These are phyloP conservation scores for Scolopax rusticola DNA, from an alignment of 2,797 vertebrate species.

Conservation along the genomic window DNA sequence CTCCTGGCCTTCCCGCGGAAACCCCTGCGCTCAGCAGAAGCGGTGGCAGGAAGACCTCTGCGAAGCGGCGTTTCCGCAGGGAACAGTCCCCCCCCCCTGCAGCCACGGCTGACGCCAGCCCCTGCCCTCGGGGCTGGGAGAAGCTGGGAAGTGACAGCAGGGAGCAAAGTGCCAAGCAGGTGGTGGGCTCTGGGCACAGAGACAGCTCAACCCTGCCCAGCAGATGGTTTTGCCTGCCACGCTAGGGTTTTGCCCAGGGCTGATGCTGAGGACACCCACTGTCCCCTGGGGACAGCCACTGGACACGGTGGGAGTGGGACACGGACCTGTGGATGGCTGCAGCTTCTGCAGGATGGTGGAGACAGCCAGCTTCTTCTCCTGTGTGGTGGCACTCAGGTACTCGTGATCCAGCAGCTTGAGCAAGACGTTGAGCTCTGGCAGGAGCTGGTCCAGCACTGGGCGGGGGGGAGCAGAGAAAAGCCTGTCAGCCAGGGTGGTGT, in stretches of 20 bases:
- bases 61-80: neutral
- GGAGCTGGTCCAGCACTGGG: conserved; percentile 90
- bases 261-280: neutral
- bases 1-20: conserved; percentile 31
- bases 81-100: neutral
- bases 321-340: conserved; percentile 86
- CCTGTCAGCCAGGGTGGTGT: neutral
- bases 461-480: conserved; percentile 26
- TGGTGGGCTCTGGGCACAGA: neutral
- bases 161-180: neutral
- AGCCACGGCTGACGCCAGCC: neutral
- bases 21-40: conserved; percentile 11
- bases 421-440: conserved; percentile 89
- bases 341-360: conserved; percentile 90
- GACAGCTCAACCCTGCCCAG: neutral
- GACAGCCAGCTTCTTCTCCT: conserved; percentile 92
- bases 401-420: conserved; percentile 95
- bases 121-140: accelerated
- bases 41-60: conserved; percentile 27
- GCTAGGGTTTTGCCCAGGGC: neutral
- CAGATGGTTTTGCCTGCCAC: neutral
- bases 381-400: conserved; percentile 89
- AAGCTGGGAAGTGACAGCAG: neutral
- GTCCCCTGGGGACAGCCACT: neutral
- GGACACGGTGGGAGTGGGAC: accelerated